Percentiles rank a stretch among this genome's conserved stretches.
phyloP scores from a whole-genome alignment of 2,797 vertebrate species.

The Gymnoscopelus microlampas region DNA sequence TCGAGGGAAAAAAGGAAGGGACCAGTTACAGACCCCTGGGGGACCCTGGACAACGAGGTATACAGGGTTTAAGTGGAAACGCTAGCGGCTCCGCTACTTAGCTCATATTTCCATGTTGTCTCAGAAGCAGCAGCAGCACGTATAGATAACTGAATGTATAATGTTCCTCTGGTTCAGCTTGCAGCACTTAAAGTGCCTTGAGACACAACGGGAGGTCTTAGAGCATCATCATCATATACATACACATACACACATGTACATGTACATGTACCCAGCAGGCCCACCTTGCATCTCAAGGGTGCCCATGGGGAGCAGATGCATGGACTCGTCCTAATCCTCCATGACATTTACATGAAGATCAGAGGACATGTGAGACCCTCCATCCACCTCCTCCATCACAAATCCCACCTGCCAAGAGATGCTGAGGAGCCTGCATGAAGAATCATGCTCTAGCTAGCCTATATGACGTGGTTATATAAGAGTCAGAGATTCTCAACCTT shows the following conservation, averaged over 20 bases:
- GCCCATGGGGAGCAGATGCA: slow-evolving; percentile 29
- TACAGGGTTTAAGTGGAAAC: too few relatives aligned
- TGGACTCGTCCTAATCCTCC: slow-evolving; percentile 33
- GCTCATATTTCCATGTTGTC: too few relatives aligned
- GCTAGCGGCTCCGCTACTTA: too few relatives aligned
- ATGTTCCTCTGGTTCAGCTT: background rate
- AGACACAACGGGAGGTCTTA: slow-evolving; percentile 11
- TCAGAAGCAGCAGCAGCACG: background rate
- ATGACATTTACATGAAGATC: slow-evolving; percentile 51
- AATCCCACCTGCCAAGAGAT: slow-evolving; percentile 20
- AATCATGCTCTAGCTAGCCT: too few relatives aligned
- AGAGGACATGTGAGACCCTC: slow-evolving; percentile 1
- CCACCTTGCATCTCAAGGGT: slow-evolving; percentile 27
- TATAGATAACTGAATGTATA: background rate
- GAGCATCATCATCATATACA: too few relatives aligned
- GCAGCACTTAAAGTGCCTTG: slow-evolving; percentile 3
- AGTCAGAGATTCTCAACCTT: too few relatives aligned
- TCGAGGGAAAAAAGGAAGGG: too few relatives aligned
- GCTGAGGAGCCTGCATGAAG: too few relatives aligned
- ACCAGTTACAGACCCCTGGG: too few relatives aligned
- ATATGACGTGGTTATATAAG: too few relatives aligned
- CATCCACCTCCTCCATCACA: slow-evolving; percentile 15
- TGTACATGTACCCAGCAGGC: slow-evolving; percentile 35
- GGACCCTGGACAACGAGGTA: too few relatives aligned
- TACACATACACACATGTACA: too few relatives aligned